phyloP scores from a whole-genome alignment of 1,140 invertebrate species.

The Nymphalis io region DNA sequence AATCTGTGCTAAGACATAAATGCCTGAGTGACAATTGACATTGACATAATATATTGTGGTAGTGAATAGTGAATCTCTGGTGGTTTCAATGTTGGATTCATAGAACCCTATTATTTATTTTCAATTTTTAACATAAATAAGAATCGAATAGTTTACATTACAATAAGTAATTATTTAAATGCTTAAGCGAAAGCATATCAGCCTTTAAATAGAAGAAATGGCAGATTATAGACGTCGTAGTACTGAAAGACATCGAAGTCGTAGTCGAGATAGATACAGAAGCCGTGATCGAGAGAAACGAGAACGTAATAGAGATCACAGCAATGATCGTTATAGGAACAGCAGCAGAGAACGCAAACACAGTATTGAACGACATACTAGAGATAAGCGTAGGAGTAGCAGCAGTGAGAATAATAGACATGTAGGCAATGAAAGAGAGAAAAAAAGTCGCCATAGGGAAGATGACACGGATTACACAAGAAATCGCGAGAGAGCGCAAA shows the following conservation, averaged over 20 bases:
- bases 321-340: constrained; percentile 32
- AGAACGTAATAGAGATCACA: constrained; percentile 37
- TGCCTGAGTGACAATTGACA: no score
- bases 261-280: constrained; percentile 36
- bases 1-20: no score
- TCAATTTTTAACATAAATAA: not conserved
- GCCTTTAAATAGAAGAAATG: not conserved
- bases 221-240: constrained; percentile 39
- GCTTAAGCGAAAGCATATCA: no score
- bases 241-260: constrained; percentile 39
- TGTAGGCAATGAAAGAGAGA: constrained; percentile 13
- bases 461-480: not conserved
- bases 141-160: not conserved
- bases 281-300: constrained; percentile 39
- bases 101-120: no score
- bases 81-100: no score
- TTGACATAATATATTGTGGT: no score
- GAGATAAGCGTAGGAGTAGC: constrained; percentile 18
- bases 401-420: constrained; percentile 35
- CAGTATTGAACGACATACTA: constrained; percentile 13
- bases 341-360: constrained; percentile 5
- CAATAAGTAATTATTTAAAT: not conserved
- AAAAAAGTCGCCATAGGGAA: constrained; percentile 19
- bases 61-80: no score
- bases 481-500: constrained; percentile 15